Percentiles rank a stretch among this genome's conserved stretches.
These are phyloP conservation scores for Platysteira castanea DNA, from an alignment of 2,113 vertebrate genomes.

Conservation along the genomic window DNA sequence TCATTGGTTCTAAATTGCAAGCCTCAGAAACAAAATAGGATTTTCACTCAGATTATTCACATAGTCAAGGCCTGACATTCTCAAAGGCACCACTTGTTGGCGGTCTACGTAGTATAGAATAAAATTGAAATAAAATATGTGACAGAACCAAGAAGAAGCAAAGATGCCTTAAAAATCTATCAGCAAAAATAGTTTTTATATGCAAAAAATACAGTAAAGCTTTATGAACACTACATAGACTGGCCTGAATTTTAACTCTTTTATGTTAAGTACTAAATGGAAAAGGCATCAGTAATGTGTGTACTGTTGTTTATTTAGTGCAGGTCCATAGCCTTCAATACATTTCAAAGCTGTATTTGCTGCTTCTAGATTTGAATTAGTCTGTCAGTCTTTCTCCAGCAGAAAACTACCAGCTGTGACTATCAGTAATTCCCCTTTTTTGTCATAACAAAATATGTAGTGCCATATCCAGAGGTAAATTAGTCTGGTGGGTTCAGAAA, in stretches of 20 bases:
- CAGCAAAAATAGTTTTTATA: not conserved
- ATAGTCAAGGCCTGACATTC: not conserved
- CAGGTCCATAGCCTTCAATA: not conserved
- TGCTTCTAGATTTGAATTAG: conserved; percentile 3
- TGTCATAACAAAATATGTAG: not conserved
- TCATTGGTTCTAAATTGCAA: not conserved
- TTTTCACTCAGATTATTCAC: not conserved
- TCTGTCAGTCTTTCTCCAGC: not conserved
- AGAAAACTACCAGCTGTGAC: conserved; percentile 21
- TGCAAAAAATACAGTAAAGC: not conserved
- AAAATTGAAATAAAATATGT: not conserved
- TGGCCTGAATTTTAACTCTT: not conserved
- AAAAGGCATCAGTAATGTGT: not conserved
- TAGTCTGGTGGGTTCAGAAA: not conserved
- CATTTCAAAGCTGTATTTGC: not conserved
- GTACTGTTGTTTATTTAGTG: not conserved
- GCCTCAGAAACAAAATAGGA: not conserved
- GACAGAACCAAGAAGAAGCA: not conserved
- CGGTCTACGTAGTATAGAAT: not conserved
- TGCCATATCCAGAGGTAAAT: not conserved
- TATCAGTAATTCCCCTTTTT: not conserved
- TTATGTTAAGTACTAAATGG: not conserved
- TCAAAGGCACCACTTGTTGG: not conserved
- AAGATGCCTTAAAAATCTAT: not conserved
- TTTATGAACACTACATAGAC: not conserved